A percentile compares a stretch with the other conserved stretches of the same genome.
These are phyloP conservation scores for Enteromius paludinosus DNA, from an alignment of 2,797 vertebrate species.

Conservation along the genomic window DNA sequence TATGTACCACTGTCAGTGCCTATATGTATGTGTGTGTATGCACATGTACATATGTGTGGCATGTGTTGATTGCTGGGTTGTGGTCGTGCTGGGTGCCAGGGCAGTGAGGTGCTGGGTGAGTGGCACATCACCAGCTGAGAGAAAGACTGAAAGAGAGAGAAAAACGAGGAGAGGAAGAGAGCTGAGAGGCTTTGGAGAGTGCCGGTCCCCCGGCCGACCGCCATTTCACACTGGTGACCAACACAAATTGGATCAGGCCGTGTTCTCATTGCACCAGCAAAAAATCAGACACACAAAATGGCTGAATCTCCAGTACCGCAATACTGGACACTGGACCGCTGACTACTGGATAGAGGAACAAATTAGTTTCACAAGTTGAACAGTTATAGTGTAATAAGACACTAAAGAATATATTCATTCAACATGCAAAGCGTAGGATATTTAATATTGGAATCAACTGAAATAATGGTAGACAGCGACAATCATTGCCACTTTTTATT, in stretches of 20 bases:
- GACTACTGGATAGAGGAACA: conserved; percentile 5
- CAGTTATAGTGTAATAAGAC: not conserved
- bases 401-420: not conserved
- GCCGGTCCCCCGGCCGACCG: conserved; percentile 62
- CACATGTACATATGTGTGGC: conserved; percentile 17
- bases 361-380: conserved; percentile 7
- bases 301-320: conserved; percentile 58
- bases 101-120: conserved; percentile 50
- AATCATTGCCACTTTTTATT: not conserved
- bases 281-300: conserved; percentile 68
- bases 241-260: conserved; percentile 84
- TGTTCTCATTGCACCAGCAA: conserved; percentile 79
- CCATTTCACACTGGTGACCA: conserved; percentile 84
- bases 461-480: not conserved
- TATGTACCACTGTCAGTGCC: not conserved
- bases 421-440: not conserved
- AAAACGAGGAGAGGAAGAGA: conserved; percentile 42
- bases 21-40: conserved; percentile 30
- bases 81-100: conserved; percentile 50
- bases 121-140: conserved; percentile 49
- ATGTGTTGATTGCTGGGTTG: conserved; percentile 40
- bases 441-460: not conserved
- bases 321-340: conserved; percentile 30
- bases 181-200: conserved; percentile 59
- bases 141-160: conserved; percentile 44